Conservation (phyloP, 2,113 vertebrate genomes). For the Motacilla tschutschensis region DNA sequence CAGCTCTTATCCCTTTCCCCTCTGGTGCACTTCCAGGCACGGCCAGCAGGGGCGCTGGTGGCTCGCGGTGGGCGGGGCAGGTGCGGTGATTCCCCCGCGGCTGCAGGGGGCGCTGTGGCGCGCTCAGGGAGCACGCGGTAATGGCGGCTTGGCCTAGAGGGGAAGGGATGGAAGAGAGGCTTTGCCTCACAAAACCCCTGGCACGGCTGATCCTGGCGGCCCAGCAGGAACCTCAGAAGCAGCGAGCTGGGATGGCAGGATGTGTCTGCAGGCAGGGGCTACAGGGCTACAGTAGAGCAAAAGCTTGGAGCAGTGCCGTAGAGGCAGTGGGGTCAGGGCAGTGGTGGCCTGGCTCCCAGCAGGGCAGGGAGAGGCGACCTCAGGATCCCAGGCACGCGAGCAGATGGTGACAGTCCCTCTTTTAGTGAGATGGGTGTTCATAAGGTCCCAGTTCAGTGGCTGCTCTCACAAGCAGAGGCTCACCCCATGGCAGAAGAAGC, state of each 20-base stretch:
- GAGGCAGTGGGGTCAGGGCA: background rate
- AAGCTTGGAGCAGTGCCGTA: background rate
- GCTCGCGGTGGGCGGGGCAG: background rate
- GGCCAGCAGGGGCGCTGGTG: background rate
- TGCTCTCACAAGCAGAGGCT: background rate
- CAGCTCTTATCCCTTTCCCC: background rate
- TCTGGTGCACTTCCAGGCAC: background rate
- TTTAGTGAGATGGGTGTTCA: background rate
- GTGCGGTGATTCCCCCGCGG: background rate
- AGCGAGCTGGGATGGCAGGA: background rate
- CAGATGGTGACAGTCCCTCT: fast-evolving
- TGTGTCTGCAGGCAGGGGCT: background rate
- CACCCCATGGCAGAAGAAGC: background rate
- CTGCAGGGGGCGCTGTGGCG: background rate
- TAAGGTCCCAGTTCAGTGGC: background rate
- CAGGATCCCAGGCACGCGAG: background rate
- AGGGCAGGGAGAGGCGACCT: background rate
- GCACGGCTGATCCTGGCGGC: fast-evolving
- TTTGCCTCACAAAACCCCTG: background rate
- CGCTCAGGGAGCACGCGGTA: fast-evolving
- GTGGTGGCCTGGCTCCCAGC: background rate
- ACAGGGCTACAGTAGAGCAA: fast-evolving
- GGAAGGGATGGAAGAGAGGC: background rate
- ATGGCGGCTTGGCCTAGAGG: background rate
- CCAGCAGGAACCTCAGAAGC: background rate